Evolutionary conservation across 2,113 vertebrate species (phyloP).

Genomic region (Menura novaehollandiae): DNA sequence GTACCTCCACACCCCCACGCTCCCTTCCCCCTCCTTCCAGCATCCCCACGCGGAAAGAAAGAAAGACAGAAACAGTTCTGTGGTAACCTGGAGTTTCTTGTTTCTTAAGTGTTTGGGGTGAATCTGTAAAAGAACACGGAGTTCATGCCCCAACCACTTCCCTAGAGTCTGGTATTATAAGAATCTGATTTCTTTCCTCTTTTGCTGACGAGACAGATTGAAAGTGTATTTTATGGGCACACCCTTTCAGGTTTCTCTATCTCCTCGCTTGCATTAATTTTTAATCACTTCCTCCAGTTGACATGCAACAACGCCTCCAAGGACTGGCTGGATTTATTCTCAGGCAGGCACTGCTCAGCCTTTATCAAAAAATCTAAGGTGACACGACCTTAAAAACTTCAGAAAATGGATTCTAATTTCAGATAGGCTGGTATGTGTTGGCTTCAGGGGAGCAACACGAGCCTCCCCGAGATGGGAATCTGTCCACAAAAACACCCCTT

Average conservation of each 20-base stretch:
- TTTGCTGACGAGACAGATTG: constrained; percentile 77
- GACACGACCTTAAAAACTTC: constrained; percentile 43
- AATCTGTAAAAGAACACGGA: neutral
- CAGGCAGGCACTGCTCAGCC: neutral
- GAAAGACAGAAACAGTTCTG: neutral
- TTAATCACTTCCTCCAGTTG: constrained; percentile 83
- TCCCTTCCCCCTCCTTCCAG: neutral
- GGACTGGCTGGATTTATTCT: neutral
- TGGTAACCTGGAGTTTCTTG: neutral
- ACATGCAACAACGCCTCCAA: constrained; percentile 54
- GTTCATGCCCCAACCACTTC: constrained; percentile 57
- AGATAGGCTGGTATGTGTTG: neutral
- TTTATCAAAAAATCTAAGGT: constrained; percentile 28
- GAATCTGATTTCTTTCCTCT: constrained; percentile 44
- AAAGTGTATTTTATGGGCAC: constrained; percentile 78
- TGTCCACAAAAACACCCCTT: neutral
- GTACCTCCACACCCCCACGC: neutral
- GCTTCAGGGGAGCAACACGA: neutral
- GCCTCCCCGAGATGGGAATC: neutral
- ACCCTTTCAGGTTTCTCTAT: constrained; percentile 84
- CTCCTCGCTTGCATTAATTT: constrained; percentile 82
- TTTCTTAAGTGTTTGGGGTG: neutral
- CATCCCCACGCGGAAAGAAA: neutral
- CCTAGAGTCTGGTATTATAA: constrained; percentile 41
- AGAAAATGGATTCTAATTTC: constrained; percentile 3